These are phyloP conservation scores for Ophiothrix spiculata DNA, from an alignment of 35 echinoderm and acorn worm species.

Conservation along the genomic window DNA sequence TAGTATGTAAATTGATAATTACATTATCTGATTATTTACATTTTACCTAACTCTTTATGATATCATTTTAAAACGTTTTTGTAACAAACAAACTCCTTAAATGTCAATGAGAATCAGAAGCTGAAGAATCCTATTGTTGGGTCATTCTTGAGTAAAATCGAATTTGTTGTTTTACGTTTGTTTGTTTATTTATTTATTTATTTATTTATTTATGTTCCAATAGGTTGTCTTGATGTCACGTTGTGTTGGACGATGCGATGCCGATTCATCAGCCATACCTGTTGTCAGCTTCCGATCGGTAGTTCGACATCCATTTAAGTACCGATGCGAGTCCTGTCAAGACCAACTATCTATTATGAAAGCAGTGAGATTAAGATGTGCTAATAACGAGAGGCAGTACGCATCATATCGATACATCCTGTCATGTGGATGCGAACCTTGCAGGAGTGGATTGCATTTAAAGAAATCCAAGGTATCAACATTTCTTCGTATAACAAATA, in stretches of 20 bases:
- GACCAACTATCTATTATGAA: constrained; percentile 64
- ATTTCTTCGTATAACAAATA: background rate
- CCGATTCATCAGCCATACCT: constrained; percentile 51
- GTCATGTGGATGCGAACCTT: constrained; percentile 41
- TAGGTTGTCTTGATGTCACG: constrained; percentile 69
- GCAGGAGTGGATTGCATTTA: constrained; percentile 30
- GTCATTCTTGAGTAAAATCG: too few species aligned
- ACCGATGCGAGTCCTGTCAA: constrained; percentile 67
- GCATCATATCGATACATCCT: constrained; percentile 73
- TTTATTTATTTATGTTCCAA: background rate
- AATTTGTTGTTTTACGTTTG: too few species aligned
- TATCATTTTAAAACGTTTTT: too few species aligned
- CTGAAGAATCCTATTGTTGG: too few species aligned
- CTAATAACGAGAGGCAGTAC: constrained; percentile 52
- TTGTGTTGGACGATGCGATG: constrained; percentile 55
- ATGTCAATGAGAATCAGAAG: too few species aligned
- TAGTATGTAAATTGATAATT: too few species aligned
- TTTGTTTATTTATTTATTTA: too few species aligned
- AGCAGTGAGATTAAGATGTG: constrained; percentile 55
- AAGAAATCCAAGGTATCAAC: background rate
- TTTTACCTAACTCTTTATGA: too few species aligned
- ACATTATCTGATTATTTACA: too few species aligned
- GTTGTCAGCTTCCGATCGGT: constrained; percentile 58
- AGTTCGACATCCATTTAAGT: constrained; percentile 57
- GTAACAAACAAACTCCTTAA: too few species aligned